A percentile compares a stretch with the other conserved stretches of the same genome.
Evolutionary conservation across 2,113 vertebrate genomes (phyloP).

Genomic region (Oryzias melastigma): DNA sequence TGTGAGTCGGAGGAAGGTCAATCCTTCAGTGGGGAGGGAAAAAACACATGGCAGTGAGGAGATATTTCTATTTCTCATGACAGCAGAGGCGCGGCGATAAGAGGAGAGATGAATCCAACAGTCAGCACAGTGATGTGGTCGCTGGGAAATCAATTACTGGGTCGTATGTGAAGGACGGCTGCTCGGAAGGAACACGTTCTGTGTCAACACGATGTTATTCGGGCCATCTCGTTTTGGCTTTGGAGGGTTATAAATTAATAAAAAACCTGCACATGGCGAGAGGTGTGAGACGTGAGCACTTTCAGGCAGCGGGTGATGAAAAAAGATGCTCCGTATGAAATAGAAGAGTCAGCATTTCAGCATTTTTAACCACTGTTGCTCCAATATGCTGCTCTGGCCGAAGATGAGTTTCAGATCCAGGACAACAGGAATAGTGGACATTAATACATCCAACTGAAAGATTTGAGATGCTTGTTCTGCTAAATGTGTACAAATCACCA

Average conservation of each 20-base stretch:
- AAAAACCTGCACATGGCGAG: background rate
- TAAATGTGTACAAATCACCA: conserved; percentile 3
- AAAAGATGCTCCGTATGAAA: conserved; percentile 7
- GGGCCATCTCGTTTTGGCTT: background rate
- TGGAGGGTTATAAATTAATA: background rate
- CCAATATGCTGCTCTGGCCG: background rate
- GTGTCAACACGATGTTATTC: conserved; percentile 12
- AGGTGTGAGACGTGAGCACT: background rate
- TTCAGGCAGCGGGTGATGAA: background rate
- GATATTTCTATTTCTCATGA: conserved; percentile 3
- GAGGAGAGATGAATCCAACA: conserved; percentile 7
- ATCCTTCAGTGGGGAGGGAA: conserved; percentile 61
- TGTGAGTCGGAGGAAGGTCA: conserved; percentile 81
- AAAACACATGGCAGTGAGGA: conserved; percentile 6
- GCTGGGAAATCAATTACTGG: conserved; percentile 1
- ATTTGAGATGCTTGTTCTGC: conserved; percentile 21
- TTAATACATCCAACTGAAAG: conserved; percentile 8
- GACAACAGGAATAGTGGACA: conserved; percentile 10
- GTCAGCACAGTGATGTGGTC: background rate
- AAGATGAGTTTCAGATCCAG: conserved; percentile 6
- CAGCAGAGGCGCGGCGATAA: background rate
- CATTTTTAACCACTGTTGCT: background rate
- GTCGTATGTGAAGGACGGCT: conserved; percentile 11
- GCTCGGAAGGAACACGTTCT: conserved; percentile 1
- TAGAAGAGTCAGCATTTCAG: background rate